Conservation (phyloP, 2,113 vertebrate species). For the Pao palembangensis region DNA sequence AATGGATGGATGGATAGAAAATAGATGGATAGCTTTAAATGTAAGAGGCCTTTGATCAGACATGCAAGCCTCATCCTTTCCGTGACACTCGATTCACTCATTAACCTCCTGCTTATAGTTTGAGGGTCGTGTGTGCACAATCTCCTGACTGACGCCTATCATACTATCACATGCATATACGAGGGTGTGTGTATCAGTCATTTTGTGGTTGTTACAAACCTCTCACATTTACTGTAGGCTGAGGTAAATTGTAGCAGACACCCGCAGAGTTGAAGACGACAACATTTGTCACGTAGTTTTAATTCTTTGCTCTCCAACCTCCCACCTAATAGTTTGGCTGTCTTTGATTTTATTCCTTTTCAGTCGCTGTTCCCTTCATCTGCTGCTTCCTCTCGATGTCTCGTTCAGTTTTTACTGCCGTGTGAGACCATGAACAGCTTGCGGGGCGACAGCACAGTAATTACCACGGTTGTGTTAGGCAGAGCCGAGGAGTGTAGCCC, state of each 20-base stretch:
- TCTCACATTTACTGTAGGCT: not conserved
- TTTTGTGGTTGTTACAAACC: not conserved
- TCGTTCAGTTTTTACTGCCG: conserved; percentile 58
- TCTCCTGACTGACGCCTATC: conserved; percentile 21
- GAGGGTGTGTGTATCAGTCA: conserved; percentile 38
- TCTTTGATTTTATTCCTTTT: conserved; percentile 36
- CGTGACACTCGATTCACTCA: conserved; percentile 11
- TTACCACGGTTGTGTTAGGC: conserved; percentile 74
- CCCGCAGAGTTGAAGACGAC: no score
- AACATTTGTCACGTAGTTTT: conserved; percentile 9
- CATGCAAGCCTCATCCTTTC: no score
- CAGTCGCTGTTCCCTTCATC: conserved; percentile 28
- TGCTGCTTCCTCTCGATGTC: conserved; percentile 35
- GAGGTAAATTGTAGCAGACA: no score
- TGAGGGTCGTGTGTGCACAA: conserved; percentile 9
- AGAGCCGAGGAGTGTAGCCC: conserved; percentile 64
- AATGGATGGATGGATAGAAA: no score
- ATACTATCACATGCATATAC: conserved; percentile 27
- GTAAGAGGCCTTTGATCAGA: no score
- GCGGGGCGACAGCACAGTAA: conserved; percentile 67
- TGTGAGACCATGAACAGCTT: conserved; percentile 69
- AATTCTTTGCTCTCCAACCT: conserved; percentile 20
- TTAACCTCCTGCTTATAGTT: conserved; percentile 41
- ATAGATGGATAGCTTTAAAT: no score
- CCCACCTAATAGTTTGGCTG: conserved; percentile 32